Evolutionary conservation across 2,113 vertebrate genomes (phyloP).

Genomic region (Rhabdornis inornatus): DNA sequence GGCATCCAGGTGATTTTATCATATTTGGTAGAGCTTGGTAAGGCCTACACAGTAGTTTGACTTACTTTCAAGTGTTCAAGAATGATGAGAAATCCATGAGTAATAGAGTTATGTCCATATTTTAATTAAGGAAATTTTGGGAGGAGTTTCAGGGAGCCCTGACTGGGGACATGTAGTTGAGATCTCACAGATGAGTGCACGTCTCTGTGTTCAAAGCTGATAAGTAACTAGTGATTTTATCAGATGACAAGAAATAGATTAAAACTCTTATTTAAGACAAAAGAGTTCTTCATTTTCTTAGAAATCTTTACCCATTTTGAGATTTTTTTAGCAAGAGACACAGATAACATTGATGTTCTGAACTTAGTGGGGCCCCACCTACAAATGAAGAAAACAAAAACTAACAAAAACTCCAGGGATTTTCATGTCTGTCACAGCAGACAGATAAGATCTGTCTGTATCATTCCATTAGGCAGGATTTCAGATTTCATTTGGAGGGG

Average conservation of each 20-base stretch:
- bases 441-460: neutral
- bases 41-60: neutral
- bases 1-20: neutral
- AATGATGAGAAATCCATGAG: neutral
- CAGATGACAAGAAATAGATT: neutral
- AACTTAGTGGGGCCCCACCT: neutral
- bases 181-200: neutral
- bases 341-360: neutral
- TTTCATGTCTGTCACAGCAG: slow-evolving; percentile 3
- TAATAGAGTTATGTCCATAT: neutral
- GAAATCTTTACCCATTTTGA: neutral
- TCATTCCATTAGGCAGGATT: neutral
- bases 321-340: neutral
- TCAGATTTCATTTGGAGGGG: slow-evolving; percentile 7
- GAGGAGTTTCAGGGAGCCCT: neutral
- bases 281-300: neutral
- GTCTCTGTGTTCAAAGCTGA: neutral
- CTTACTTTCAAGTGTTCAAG: neutral
- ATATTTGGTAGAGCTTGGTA: neutral
- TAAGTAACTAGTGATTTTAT: neutral
- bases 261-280: neutral
- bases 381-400: neutral
- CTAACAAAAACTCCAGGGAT: neutral
- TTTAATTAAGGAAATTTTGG: neutral
- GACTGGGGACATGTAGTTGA: neutral